Conservation (phyloP, 2,797 vertebrate species). For the Acipenser oxyrinchus region DNA sequence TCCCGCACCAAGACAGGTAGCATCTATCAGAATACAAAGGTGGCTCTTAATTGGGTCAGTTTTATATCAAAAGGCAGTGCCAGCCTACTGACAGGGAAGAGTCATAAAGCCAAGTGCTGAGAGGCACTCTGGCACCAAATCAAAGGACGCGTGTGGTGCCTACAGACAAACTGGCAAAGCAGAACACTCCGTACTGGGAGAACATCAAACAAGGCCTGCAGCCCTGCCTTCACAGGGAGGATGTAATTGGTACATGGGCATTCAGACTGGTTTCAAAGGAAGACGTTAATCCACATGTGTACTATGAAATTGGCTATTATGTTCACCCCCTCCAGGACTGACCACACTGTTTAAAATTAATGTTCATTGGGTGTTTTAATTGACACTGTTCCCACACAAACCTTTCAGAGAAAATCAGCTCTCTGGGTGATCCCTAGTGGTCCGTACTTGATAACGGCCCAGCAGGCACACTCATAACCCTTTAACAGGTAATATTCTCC, state of each 20-base stretch:
- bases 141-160: slow-evolving; percentile 51
- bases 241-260: slow-evolving; percentile 70
- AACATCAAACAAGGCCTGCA: too few relatives aligned
- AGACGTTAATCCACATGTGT: slow-evolving; percentile 68
- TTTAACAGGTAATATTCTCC: too few relatives aligned
- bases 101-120: slow-evolving; percentile 50
- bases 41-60: slow-evolving; percentile 68
- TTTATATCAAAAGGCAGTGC: slow-evolving; percentile 53
- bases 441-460: too few relatives aligned
- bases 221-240: slow-evolving; percentile 42
- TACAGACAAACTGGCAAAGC: slow-evolving; percentile 56
- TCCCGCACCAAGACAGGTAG: slow-evolving; percentile 48
- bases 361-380: too few relatives aligned
- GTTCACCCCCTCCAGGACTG: slow-evolving; percentile 33
- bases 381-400: too few relatives aligned
- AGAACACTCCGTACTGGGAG: slow-evolving; percentile 41
- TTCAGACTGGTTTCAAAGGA: slow-evolving; percentile 58
- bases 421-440: too few relatives aligned
- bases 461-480: too few relatives aligned
- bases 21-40: slow-evolving; percentile 60
- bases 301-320: slow-evolving; percentile 71
- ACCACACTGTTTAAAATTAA: background rate
- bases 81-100: slow-evolving; percentile 38
- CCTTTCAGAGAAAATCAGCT: too few relatives aligned
- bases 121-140: slow-evolving; percentile 56